Conservation (phyloP, 2,797 vertebrate genomes). For the Thunnus albacares region DNA sequence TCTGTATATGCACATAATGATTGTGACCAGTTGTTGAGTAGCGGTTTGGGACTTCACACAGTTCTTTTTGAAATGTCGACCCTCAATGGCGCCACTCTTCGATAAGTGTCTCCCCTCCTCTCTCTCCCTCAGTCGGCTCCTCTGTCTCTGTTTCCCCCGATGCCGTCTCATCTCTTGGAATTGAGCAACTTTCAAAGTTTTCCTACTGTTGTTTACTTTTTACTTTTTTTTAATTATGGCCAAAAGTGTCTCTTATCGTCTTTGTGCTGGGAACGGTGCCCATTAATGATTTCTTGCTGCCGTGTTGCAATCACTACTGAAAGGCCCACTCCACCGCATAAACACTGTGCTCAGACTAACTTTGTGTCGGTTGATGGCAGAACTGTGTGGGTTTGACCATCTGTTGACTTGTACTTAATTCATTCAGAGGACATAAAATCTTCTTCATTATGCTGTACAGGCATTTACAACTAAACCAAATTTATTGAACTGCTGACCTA, state of each 20-base stretch:
- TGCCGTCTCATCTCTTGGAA: slow-evolving; percentile 33
- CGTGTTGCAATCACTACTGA: slow-evolving; percentile 27
- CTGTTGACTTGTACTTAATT: slow-evolving; percentile 43
- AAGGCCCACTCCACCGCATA: slow-evolving; percentile 10
- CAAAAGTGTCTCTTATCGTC: slow-evolving; percentile 45
- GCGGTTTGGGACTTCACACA: slow-evolving; percentile 50
- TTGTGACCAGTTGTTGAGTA: slow-evolving; percentile 55
- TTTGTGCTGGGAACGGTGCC: slow-evolving; percentile 29
- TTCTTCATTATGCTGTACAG: background rate
- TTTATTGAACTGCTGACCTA: background rate
- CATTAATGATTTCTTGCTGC: slow-evolving; percentile 31
- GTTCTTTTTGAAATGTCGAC: slow-evolving; percentile 61
- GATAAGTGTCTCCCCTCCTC: slow-evolving; percentile 45
- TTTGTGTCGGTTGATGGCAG: slow-evolving; percentile 24
- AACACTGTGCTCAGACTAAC: slow-evolving; percentile 19
- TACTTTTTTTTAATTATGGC: slow-evolving; percentile 16
- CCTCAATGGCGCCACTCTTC: slow-evolving; percentile 49
- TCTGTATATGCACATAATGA: slow-evolving; percentile 42
- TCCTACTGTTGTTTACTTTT: slow-evolving; percentile 42
- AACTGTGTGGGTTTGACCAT: slow-evolving; percentile 34
- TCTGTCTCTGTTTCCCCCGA: slow-evolving; percentile 28
- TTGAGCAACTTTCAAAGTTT: slow-evolving; percentile 40
- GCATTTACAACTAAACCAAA: slow-evolving; percentile 10
- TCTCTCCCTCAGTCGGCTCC: background rate
- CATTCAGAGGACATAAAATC: slow-evolving; percentile 15